A percentile compares a stretch with the other conserved stretches of the same genome.
These are phyloP conservation scores for Chrysopilus asiliformis DNA, from an alignment of 2,888 invertebrate species.

Conservation along the genomic window DNA sequence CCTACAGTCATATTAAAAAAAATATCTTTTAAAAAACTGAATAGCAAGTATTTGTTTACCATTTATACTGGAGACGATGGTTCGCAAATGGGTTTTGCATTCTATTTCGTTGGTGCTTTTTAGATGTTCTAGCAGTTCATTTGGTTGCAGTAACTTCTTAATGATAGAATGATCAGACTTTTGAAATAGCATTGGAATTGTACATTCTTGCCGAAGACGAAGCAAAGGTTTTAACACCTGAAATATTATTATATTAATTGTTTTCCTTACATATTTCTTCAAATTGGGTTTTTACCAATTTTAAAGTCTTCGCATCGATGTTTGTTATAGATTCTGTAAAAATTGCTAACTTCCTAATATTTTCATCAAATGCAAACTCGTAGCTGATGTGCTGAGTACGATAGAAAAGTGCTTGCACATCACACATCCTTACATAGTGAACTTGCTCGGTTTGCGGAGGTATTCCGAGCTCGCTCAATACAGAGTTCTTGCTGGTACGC, in stretches of 20 bases:
- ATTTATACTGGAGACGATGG: conserved; percentile 49
- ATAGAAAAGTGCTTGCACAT: conserved; percentile 61
- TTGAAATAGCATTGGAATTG: conserved; percentile 48
- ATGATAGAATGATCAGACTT: conserved; percentile 37
- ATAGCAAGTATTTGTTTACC: conserved; percentile 30
- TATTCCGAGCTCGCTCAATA: conserved; percentile 51
- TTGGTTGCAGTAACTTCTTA: conserved; percentile 45
- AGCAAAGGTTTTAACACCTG: conserved; percentile 47
- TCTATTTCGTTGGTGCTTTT: conserved; percentile 45
- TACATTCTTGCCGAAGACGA: conserved; percentile 55
- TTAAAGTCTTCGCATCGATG: conserved; percentile 36
- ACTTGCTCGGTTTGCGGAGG: conserved; percentile 46
- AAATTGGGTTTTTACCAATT: conserved; percentile 29
- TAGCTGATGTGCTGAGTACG: conserved; percentile 44
- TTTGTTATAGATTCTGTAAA: conserved; percentile 35
- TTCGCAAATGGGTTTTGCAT: conserved; percentile 49
- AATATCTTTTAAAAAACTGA: no score
- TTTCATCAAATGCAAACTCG: conserved; percentile 36
- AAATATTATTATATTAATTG: conserved; percentile 3
- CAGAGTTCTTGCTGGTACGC: conserved; percentile 54
- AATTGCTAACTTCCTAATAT: conserved; percentile 32
- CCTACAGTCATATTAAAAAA: no score
- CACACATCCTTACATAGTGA: conserved; percentile 51
- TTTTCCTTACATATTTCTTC: background rate
- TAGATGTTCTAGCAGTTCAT: conserved; percentile 51